Evolutionary conservation across 2,888 invertebrate genomes (phyloP), one percentile per base, ranked within the genome.

Genomic region (Apamea epomidion): DNA sequence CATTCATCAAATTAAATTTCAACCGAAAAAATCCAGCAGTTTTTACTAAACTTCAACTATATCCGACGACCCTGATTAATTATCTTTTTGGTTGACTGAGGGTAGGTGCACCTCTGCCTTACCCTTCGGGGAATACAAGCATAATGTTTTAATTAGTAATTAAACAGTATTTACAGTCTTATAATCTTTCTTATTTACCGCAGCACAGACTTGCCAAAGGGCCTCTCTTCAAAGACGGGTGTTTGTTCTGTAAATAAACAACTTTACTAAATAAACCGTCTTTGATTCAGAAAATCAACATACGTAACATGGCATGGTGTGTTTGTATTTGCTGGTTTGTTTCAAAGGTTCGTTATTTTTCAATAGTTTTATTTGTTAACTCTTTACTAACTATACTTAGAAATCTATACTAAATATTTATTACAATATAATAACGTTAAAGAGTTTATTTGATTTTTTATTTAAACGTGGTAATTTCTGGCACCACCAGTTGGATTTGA

Each of bases 271-370:
- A 42, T 69, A 77, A 69, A 64, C 54, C 7, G 60, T 29, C 68
- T 78, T 83, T 69, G 81, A 78, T 81, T 83, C 29, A 37, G 78
- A 81, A 81, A 78, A 83, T 83, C 81, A 81, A 83, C 81, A 83
- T 16, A 21, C 37, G 18, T 37, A 14, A 21, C 32, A 54, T 42
- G 32, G 54, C 21, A 37, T 54, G 45, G 42, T 58, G 29, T 51
- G 45, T 67, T 78, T 67, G n/a, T 48, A 7, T 64, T 51, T 48
- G 4, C 21, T 16, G 45, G 16, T 62, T 76, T 48, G 54, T 54
- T 42, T 54, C 8, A 54, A 54, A 54, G 54, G 8, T 54, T 25
- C 25, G 10, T 58, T 21, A 21, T 54, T 21, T 21, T 54, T 54
- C 48, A 48, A 48, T 54, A 25, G 3, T 54, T 54, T 21, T 54